Conservation (phyloP, 2,888 invertebrate species). For the Nymphalis polychloros region DNA sequence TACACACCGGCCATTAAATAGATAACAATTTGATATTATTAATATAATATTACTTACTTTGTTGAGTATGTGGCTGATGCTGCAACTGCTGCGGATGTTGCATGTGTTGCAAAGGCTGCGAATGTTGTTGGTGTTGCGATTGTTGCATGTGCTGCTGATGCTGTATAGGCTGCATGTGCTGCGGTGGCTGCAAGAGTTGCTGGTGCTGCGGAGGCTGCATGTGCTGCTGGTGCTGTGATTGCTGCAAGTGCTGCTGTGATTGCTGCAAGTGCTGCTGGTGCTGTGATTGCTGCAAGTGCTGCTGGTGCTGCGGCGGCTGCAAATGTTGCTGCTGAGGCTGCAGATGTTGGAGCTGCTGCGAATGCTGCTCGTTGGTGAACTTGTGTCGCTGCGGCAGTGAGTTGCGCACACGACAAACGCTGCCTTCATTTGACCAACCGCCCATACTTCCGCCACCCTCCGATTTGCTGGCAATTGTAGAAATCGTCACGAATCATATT, state of each 20-base stretch:
- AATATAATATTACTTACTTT: conserved; percentile 9
- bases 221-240: conserved; percentile 18
- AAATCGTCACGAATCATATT: no score
- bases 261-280: conserved; percentile 42
- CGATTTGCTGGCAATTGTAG: conserved; percentile 59
- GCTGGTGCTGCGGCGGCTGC: conserved; percentile 42
- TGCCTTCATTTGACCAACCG: conserved; percentile 75
- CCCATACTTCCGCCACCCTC: conserved; percentile 73
- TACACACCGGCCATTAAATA: no score
- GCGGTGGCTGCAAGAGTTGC: conserved; percentile 52
- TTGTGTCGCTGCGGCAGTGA: conserved; percentile 70
- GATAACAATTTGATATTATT: no score
- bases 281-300: conserved; percentile 42
- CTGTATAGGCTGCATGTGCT: conserved; percentile 49
- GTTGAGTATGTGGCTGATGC: conserved; percentile 18
- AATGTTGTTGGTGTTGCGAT: conserved; percentile 39
- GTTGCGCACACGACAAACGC: conserved; percentile 73
- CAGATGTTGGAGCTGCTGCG: conserved; percentile 57
- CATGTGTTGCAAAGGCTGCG: neutral
- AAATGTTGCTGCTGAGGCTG: conserved; percentile 50
- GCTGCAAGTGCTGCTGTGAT: conserved; percentile 49
- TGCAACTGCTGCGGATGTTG: conserved; percentile 44
- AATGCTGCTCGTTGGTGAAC: conserved; percentile 73
- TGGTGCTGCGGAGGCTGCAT: conserved; percentile 56
- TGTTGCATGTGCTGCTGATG: conserved; percentile 45